Conservation (phyloP, 2,113 vertebrate species). For the Colaptes auratus region DNA sequence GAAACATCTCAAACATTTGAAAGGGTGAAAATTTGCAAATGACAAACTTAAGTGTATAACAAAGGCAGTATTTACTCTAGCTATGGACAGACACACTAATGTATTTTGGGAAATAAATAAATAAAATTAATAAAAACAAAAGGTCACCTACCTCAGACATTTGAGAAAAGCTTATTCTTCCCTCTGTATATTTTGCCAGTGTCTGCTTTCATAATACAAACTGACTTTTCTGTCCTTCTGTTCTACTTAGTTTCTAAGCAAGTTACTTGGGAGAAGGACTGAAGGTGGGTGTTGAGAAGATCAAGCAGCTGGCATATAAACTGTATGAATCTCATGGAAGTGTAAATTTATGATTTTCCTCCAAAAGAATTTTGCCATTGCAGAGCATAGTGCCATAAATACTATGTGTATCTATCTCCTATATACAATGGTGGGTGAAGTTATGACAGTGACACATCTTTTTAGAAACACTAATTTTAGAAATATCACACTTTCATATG, state of each 20-base stretch:
- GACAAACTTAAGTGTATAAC: not conserved
- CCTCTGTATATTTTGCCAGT: not conserved
- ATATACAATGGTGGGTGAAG: not conserved
- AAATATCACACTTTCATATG: not conserved
- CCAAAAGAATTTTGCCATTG: not conserved
- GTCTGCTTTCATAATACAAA: not conserved
- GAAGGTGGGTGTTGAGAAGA: not conserved
- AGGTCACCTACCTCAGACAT: not conserved
- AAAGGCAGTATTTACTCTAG: not conserved
- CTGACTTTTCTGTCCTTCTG: not conserved
- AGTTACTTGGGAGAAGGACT: not conserved
- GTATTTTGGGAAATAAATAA: not conserved
- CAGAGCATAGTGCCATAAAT: not conserved
- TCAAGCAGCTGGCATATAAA: not conserved
- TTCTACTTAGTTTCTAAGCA: not conserved
- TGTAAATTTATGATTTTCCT: not conserved
- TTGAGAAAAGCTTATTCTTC: not conserved
- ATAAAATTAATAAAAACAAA: not conserved
- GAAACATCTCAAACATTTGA: not conserved
- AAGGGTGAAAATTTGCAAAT: not conserved
- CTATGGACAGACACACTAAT: not conserved
- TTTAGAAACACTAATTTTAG: not conserved
- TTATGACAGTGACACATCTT: not conserved
- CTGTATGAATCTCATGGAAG: not conserved
- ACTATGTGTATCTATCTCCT: not conserved